Base-by-base conservation (phyloP, 2,888 invertebrate species). In the Lymantria dispar region DNA sequence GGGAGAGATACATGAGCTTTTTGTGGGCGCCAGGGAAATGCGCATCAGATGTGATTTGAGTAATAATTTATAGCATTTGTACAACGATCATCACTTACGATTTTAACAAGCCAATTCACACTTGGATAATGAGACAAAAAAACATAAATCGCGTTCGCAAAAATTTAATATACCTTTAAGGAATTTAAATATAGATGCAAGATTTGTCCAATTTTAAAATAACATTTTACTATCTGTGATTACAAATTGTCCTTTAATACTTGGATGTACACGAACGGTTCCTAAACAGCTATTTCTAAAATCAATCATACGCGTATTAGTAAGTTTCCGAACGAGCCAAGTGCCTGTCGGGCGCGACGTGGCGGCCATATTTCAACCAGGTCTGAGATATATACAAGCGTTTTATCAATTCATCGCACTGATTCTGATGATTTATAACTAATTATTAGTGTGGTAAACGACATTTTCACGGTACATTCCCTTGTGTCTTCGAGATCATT, bases 361-460 rank as follows among this genome's bases (percentile, higher is more conserved):
- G 81, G 71, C 80, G 67, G 83, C 87, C 83, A 87, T 90, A 89
- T 85, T 83, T 91, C 89, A 90, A 81, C 74, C 74, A 74, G 75
- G 80, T 80, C 78, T 87, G 87, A 89, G 85, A 88, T 90, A 88
- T 87, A 83, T 75, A 78, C 76, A 71, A 49, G 66, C 83, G 80
- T 84, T 90, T 90, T 89, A 89, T 90, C 90, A 89, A 90, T 90
- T 88, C 87, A 89, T 88, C 88, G 87, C 83, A 78, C 77, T 83
- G 84, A 85, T 86, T 83, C 78, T 75, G 80, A 83, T 87, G 89
- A 90, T 88, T 86, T 86, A 90, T 87, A 80, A 80, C 79, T 87
- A 90, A 89, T 90, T 87, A 88, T 88, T 83, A 81, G 76, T 75
- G 79, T 84, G 80, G 86, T 88, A 89, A 87, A 88, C 87, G 83